Base-by-base conservation (phyloP, 2,888 invertebrate genomes). In the Vesta saturnalis region DNA sequence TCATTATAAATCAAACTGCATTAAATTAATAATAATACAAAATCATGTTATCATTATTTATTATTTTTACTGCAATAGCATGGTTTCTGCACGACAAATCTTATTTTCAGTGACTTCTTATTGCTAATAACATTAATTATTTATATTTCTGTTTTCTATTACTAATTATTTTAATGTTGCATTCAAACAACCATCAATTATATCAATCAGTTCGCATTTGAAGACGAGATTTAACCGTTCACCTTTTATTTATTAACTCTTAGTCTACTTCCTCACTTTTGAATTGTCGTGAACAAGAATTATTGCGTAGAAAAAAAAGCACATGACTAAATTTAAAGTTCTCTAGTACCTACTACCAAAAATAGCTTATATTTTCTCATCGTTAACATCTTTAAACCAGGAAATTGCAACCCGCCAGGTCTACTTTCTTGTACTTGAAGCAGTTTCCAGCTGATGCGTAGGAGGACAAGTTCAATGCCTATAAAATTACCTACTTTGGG, bases 401-500 rank as follows among this genome's bases (percentile, higher is more conserved):
- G 74, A 74, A 74, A 72, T 68, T 60, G 66, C 62, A 69, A 69
- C 62, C 68, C 65, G 72, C 67, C 72, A 73, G 73, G 66, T 74
- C 71, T 70, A 74, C 73, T 73, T 74, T 72, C 52, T 39, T 52
- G 52, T 52, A 52, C 52, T 52, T 52, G 56, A 49, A 63, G 22
- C 39, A 43, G 60, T 19, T 58, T 39, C 71, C 74, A 73, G 74
- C 74, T 75, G 73, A 73, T 73, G 69, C 67, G 75, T 74, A 71
- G 75, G 75, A 71, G 75, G 74, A 72, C 74, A 75, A 75, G 75
- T 75, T 75, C 75, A 75, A 72, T 75, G 75, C 74, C 74, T 75
- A 75, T 71, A 70, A 68, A 63, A 72, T 74, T 71, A 73, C 72
- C 72, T 65, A 74, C 69, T 72, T 73, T 60, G 52, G 68, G 70